These are phyloP conservation scores for Tenebrio molitor DNA, from an alignment of 1,140 invertebrate genomes.

Conservation along the genomic window DNA sequence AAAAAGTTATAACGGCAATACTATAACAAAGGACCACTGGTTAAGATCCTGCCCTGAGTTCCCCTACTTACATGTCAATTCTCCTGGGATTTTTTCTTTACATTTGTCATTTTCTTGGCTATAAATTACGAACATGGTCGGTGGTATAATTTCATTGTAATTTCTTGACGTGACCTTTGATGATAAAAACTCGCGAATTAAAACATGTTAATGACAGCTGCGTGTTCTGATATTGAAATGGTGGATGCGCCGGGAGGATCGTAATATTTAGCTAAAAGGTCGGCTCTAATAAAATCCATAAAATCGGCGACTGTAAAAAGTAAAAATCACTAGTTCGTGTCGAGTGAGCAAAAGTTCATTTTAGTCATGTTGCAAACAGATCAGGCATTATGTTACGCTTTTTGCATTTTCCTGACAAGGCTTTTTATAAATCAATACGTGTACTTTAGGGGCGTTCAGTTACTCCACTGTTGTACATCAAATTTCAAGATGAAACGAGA, in stretches of 20 bases:
- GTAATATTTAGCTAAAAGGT: neutral
- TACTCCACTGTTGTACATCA: constrained; percentile 14
- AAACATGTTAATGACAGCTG: neutral
- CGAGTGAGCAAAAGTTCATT: constrained; percentile 23
- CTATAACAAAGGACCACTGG: too few relatives aligned
- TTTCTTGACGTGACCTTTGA: neutral
- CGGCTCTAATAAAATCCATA: constrained; percentile 1
- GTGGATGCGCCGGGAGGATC: constrained; percentile 21
- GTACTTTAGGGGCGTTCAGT: constrained; percentile 28
- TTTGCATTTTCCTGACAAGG: constrained; percentile 29
- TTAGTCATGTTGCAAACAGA: constrained; percentile 23
- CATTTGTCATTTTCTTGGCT: too few relatives aligned
- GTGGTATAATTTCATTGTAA: too few relatives aligned
- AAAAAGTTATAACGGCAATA: too few relatives aligned
- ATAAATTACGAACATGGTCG: too few relatives aligned
- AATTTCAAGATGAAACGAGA: constrained; percentile 16
- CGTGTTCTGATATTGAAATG: neutral
- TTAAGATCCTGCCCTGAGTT: too few relatives aligned
- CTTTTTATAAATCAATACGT: constrained; percentile 37
- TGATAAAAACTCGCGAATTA: neutral
- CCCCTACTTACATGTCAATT: too few relatives aligned
- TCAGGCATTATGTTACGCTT: constrained; percentile 29
- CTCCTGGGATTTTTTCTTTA: too few relatives aligned
- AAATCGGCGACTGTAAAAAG: constrained; percentile 13
- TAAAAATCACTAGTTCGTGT: neutral